Percentiles rank a stretch among this genome's conserved stretches.
These are phyloP conservation scores for Stenolophus ochropezus DNA, from an alignment of 2,888 invertebrate species.

Conservation along the genomic window DNA sequence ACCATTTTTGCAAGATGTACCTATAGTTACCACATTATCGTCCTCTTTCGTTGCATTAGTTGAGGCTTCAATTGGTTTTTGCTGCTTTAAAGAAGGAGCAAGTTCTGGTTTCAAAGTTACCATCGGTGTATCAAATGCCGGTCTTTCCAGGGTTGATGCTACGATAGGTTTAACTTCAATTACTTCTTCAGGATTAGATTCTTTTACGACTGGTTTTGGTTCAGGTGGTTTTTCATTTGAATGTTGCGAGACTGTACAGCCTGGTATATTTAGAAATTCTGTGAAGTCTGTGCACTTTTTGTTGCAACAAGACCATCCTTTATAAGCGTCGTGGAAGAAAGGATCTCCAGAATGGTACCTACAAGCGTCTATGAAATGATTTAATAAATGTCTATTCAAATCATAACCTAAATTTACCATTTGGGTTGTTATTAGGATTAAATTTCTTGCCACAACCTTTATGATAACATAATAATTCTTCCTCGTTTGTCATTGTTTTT, in stretches of 20 bases:
- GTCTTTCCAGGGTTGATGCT: conserved; percentile 76
- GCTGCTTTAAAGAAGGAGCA: conserved; percentile 81
- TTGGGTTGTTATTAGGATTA: conserved; percentile 81
- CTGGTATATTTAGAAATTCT: conserved; percentile 95
- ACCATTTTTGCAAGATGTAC: conserved; percentile 90
- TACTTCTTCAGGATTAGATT: conserved; percentile 78
- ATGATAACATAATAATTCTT: conserved; percentile 83
- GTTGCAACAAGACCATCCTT: conserved; percentile 98
- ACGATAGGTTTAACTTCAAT: conserved; percentile 77
- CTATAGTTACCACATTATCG: conserved; percentile 76
- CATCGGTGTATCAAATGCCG: conserved; percentile 80
- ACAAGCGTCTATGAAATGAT: conserved; percentile 84
- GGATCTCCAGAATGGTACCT: conserved; percentile 94
- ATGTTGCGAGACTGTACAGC: conserved; percentile 90
- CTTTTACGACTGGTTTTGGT: conserved; percentile 83
- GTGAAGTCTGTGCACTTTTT: conserved; percentile 98
- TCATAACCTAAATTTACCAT: conserved; percentile 77
- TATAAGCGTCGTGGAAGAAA: conserved; percentile 98
- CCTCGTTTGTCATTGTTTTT: conserved; percentile 33
- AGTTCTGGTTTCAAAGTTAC: conserved; percentile 77
- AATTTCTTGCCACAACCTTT: conserved; percentile 94
- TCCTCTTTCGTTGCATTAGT: conserved; percentile 60
- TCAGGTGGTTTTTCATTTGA: conserved; percentile 94
- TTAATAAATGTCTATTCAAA: not conserved
- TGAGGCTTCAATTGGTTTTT: conserved; percentile 66